Percentiles rank a stretch among this genome's conserved stretches.
phyloP scores from a whole-genome alignment of 2,113 vertebrate species.

The Notechis scutatus region DNA sequence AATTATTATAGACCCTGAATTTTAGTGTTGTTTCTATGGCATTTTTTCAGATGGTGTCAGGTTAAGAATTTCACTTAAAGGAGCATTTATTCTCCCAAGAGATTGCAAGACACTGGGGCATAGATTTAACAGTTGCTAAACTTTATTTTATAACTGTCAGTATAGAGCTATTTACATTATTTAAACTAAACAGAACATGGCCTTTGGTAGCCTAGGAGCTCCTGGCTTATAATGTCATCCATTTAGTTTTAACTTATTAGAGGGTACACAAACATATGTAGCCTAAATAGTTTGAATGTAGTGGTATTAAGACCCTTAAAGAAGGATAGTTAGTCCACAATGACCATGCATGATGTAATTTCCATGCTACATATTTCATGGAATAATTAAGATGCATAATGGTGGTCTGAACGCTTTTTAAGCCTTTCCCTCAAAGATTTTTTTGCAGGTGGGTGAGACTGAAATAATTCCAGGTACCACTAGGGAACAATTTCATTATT shows the following conservation, averaged over 20 bases:
- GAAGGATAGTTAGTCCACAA: too few relatives aligned
- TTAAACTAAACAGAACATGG: not conserved
- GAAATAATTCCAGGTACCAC: not conserved
- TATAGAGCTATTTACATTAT: not conserved
- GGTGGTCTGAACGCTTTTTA: not conserved
- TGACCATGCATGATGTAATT: not conserved
- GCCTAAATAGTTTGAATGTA: not conserved
- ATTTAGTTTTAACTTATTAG: not conserved
- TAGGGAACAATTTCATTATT: not conserved
- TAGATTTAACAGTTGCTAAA: not conserved
- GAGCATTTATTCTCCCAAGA: not conserved
- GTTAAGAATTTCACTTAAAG: slow-evolving; percentile 28
- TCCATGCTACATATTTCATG: not conserved
- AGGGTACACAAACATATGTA: not conserved
- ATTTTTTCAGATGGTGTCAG: slow-evolving; percentile 67
- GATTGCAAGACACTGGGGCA: not conserved
- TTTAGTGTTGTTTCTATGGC: slow-evolving; percentile 82
- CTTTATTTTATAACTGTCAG: not conserved
- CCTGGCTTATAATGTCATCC: not conserved
- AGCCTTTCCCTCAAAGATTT: not conserved
- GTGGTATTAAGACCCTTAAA: not conserved
- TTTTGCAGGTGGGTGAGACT: not conserved
- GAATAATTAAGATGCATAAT: not conserved
- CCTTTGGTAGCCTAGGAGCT: not conserved
- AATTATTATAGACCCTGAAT: slow-evolving; percentile 78